Base-by-base conservation (phyloP, 2,888 invertebrate genomes). In the Chesias legatella region DNA sequence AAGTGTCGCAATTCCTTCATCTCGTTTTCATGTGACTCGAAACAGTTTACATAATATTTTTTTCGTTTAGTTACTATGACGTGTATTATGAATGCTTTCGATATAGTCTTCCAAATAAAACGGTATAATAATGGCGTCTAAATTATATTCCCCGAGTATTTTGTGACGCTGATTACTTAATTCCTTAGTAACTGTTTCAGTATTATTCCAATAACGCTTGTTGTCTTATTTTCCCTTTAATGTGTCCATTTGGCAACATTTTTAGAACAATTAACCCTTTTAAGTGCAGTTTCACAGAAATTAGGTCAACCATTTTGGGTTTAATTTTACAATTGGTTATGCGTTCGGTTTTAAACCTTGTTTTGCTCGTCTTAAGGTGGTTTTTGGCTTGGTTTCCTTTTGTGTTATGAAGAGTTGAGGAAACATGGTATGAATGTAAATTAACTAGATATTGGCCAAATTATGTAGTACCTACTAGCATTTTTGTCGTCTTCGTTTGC, bases 211-310 rank as follows among this genome's bases (percentile, higher is more conserved):
- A 39, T 38, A 40, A 45, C 31, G 34, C 13, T 35, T 45, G 33
- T 51, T 47, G 53, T 45, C 43, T 50, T 67, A 63, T 61, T 63
- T 48, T 48, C 43, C 43, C 41, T 50, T 45, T 51, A 71, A 71
- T 63, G 65, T 63, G 48, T 53, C 63, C 59, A 73, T 67, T 68
- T 67, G 63, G 66, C 68, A 62, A 54, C 60, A 56, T 60, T 65
- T 63, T 67, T 63, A 60, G 58, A 42, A 51, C 60, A 65, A 68
- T 71, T 67, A 69, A 67, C 67, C 68, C 65, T 63, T 64, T 60
- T 48, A 40, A 47, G 35, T 44, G 27, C 35, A 48, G 45, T 44
- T 10, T 45, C 27, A 33, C 37, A 35, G 40, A 48, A 52, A 52
- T 51, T 48, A 37, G 55, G 55, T 51, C 52, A 42, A 36, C 8